Percentiles rank a stretch among this genome's conserved stretches.
Conservation (phyloP, 1,140 invertebrate species). For the Homalodisca vitripennis region DNA sequence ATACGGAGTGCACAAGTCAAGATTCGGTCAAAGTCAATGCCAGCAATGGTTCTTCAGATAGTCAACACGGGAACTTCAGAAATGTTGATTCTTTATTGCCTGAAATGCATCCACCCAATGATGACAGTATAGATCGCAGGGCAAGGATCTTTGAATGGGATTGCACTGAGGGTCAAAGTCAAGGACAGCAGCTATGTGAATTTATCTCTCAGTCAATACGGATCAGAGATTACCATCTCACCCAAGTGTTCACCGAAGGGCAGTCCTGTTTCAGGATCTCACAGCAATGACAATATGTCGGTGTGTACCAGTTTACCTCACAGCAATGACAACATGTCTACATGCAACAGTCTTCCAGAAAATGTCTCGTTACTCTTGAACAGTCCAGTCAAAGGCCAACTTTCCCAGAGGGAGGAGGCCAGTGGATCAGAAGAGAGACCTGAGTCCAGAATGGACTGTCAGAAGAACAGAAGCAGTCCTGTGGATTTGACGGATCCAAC, state of each 20-base stretch:
- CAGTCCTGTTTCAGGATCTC: not conserved
- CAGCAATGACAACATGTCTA: conserved; percentile 8
- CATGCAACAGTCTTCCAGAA: conserved; percentile 7
- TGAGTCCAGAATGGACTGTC: conserved; percentile 14
- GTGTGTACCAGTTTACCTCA: not conserved
- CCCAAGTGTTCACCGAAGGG: not conserved
- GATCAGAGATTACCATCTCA: not conserved
- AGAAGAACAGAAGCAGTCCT: conserved; percentile 17
- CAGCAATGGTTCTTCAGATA: conserved; percentile 34
- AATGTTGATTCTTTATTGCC: conserved; percentile 6
- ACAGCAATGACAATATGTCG: not conserved
- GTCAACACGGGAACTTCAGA: conserved; percentile 30
- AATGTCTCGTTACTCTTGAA: conserved; percentile 7
- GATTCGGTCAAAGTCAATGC: conserved; percentile 37
- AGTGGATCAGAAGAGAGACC: conserved; percentile 7
- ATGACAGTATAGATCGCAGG: conserved; percentile 1
- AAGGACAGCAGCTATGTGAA: not conserved
- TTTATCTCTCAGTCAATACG: not conserved
- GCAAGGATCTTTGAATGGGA: conserved; percentile 9
- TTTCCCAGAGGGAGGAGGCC: too few relatives aligned
- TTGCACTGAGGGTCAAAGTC: conserved; percentile 1
- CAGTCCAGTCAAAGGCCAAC: conserved; percentile 10
- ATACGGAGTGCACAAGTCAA: conserved; percentile 32
- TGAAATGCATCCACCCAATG: conserved; percentile 29
- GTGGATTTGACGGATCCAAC: not conserved